Evolutionary conservation across 1,140 invertebrate species (phyloP), one percentile per base, ranked within the genome.

Genomic region (Drosophila sechellia): DNA sequence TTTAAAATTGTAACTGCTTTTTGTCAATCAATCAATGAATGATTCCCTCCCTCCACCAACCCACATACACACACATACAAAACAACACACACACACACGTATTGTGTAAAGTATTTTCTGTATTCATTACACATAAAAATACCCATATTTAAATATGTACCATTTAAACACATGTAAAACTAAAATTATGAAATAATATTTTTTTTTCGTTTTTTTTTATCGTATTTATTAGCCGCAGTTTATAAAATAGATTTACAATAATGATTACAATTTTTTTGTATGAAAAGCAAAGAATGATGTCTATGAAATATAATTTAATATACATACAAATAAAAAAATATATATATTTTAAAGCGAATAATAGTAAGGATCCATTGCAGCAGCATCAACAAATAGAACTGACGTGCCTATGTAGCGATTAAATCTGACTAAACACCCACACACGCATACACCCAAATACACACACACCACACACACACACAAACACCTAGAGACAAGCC

Each of bases 341-440:
- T 40, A 54, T 53, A 54, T 72, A 63, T 73, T 40, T 54, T 54
- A 52, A 69, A 45, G 39, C 54, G 43, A 46, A 43, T 71, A 74
- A n/a, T 57, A 20, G n/a, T 75, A 75, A 75, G 72, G 48, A 75
- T 75, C 71, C 72, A 75, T 65, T 75, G 59, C 50, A 81, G 73
- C 43, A 59, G 61, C 70, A 81, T 80, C 77, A 79, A 80, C 77
- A 85, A 85, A 85, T 85, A 85, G 81, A 85, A 85, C 81, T 85
- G 81, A 85, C 81, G 81, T 85, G 81, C 81, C 81, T 85, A 85
- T 85, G 81, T 85, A 85, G 81, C 81, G 81, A 85, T 85, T 77
- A 86, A 86, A 77, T 77, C 73, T 86, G 48, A 72, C 60, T 49
- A 49, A 49, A 85, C 57, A 74, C 35, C 52, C 52, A 70, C 37